Base-by-base conservation (phyloP, 2,113 vertebrate genomes). In the Cheirogaleus medius region DNA sequence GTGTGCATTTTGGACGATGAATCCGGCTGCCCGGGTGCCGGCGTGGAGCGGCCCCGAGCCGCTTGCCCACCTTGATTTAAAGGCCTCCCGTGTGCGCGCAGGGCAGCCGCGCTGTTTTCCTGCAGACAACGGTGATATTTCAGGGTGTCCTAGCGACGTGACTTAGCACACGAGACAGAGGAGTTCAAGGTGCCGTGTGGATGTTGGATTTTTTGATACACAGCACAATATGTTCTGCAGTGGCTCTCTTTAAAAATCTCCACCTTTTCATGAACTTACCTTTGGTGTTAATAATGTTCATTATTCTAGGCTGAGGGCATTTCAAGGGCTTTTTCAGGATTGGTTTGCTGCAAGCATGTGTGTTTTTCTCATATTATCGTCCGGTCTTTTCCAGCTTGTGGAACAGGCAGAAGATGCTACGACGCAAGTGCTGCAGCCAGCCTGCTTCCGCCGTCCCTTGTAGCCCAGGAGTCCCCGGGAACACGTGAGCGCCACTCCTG, bases 11-110 rank as follows among this genome's bases (percentile, higher is more conserved):
- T 20, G 74, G 42, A 68, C 54, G 25, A 20, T 0, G 86, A 18
- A 8, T 18, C 2, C 1, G 13, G 64, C 37, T 0, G 21, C 17
- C 0, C 1, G 32, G 0, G 14, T 18, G 27, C 12, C 17, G 1
- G 3, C 1, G 12, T 5, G 21, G 20, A 0, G n/a, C 6, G n/a
- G 0, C 0, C 2, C 0, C 0, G 0, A 17, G 64, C 37, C 32
- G 66, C 12, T 21, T 58, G 52, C 77, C 0, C 2, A 27, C 37
- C 2, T 6, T 32, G 73, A 39, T 27, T 13, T n/a, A 1, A 17
- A 15, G 12, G 17, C 54, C 12, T 21, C 10, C 29, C 0, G 5
- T 0, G 20, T 17, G 34, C 34, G 3, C 11, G 3, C 39, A 1
- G 32, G 7, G 27, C 21, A 32, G 21, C 9, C 1, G 12, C 8